A percentile compares a stretch with the other conserved stretches of the same genome.
Evolutionary conservation across 2,888 invertebrate genomes (phyloP).

Genomic region (Chrysina gloriosa): DNA sequence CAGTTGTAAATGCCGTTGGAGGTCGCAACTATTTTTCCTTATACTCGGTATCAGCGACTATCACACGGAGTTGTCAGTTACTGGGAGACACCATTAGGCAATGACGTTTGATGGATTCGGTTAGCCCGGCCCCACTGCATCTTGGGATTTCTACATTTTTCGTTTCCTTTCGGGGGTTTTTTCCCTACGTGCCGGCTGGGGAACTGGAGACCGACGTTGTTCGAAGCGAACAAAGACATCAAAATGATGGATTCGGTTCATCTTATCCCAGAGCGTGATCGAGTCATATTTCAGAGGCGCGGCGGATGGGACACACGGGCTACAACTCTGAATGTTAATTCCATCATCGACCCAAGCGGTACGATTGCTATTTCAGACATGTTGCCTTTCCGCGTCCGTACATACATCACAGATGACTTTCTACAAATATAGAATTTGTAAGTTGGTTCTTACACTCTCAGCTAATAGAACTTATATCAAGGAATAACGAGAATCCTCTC

Average conservation of each 20-base stretch:
- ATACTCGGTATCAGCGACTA: constrained; percentile 41
- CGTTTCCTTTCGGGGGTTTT: constrained; percentile 52
- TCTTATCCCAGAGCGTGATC: constrained; percentile 67
- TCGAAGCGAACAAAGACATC: constrained; percentile 67
- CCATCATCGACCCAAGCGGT: constrained; percentile 52
- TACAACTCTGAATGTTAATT: constrained; percentile 66
- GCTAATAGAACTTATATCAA: neutral
- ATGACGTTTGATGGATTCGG: constrained; percentile 63
- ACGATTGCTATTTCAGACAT: constrained; percentile 43
- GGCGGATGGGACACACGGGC: constrained; percentile 60
- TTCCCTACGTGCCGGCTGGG: constrained; percentile 39
- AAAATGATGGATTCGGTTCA: constrained; percentile 68
- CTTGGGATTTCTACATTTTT: constrained; percentile 63
- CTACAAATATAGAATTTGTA: constrained; percentile 41
- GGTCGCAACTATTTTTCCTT: constrained; percentile 41
- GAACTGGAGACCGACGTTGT: constrained; percentile 54
- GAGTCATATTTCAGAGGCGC: constrained; percentile 66
- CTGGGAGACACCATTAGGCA: constrained; percentile 60
- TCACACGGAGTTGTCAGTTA: constrained; percentile 53
- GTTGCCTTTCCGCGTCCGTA: constrained; percentile 39
- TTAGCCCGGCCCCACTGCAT: constrained; percentile 60
- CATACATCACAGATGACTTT: constrained; percentile 42
- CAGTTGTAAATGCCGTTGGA: constrained; percentile 38
- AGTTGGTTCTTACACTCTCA: neutral
- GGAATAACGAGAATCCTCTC: neutral